Percentiles rank a stretch among this genome's conserved stretches.
Evolutionary conservation across 2,113 vertebrate genomes (phyloP).

Genomic region (Tyto alba): DNA sequence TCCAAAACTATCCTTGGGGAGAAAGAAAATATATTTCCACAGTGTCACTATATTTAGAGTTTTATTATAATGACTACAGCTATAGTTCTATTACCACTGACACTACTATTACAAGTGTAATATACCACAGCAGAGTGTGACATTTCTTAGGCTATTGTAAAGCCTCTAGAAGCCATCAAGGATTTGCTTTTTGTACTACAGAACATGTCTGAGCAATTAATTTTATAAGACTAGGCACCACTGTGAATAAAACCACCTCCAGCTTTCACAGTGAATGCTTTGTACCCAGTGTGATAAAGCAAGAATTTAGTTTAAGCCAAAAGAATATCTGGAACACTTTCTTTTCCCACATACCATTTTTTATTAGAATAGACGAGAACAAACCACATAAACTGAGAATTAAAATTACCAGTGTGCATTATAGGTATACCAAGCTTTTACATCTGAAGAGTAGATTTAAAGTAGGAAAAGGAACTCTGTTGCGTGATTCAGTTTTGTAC

Average conservation of each 20-base stretch:
- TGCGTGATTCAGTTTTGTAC: not conserved
- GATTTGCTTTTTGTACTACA: constrained; percentile 36
- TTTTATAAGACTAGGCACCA: constrained; percentile 42
- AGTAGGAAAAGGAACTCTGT: not conserved
- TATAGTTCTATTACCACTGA: constrained; percentile 12
- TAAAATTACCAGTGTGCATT: not conserved
- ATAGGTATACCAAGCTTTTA: not conserved
- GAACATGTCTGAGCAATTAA: constrained; percentile 42
- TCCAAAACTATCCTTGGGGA: not conserved
- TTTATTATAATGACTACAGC: constrained; percentile 19
- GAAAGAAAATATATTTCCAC: constrained; percentile 8
- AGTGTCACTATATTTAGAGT: constrained; percentile 25
- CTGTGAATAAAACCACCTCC: constrained; percentile 37
- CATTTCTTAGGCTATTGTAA: constrained; percentile 29
- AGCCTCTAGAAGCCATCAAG: constrained; percentile 30
- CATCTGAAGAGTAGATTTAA: not conserved
- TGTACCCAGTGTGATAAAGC: not conserved
- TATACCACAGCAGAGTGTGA: constrained; percentile 1
- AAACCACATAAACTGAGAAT: not conserved
- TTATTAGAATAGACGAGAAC: not conserved
- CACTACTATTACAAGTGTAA: not conserved
- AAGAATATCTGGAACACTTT: not conserved
- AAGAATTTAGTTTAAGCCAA: not conserved
- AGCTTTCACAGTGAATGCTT: constrained; percentile 17
- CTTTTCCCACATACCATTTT: not conserved